phyloP scores from a whole-genome alignment of 1,140 invertebrate species.

The Trialeurodes vaporariorum region DNA sequence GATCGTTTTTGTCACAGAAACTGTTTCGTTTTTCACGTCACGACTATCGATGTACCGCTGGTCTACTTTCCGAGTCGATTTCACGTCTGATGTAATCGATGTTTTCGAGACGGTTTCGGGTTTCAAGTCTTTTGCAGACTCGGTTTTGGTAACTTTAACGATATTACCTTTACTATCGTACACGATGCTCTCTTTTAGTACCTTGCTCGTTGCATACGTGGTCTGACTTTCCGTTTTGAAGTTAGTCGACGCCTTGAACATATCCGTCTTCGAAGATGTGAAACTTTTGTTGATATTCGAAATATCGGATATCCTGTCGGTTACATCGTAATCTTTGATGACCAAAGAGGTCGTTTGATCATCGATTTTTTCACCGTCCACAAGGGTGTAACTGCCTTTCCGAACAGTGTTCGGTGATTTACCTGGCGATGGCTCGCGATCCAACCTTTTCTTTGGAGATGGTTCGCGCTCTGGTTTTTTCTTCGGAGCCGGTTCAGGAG shows the following conservation, averaged over 20 bases:
- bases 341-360: background rate
- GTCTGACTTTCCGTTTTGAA: background rate
- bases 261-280: background rate
- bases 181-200: background rate
- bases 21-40: background rate
- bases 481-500: background rate
- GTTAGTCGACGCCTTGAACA: background rate
- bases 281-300: background rate
- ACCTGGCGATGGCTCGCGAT: background rate
- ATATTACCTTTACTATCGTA: background rate
- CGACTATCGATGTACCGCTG: background rate
- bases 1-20: slow-evolving; percentile 4
- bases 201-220: background rate
- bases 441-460: background rate
- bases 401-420: slow-evolving; percentile 1
- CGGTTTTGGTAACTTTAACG: background rate
- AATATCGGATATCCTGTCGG: background rate
- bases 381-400: background rate
- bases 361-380: background rate
- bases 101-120: background rate
- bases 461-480: background rate
- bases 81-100: background rate
- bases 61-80: background rate
- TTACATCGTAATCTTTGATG: background rate
- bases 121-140: background rate